These are phyloP conservation scores for Drosophila mayaguana DNA, from an alignment of 2,888 invertebrate species.

Conservation along the genomic window DNA sequence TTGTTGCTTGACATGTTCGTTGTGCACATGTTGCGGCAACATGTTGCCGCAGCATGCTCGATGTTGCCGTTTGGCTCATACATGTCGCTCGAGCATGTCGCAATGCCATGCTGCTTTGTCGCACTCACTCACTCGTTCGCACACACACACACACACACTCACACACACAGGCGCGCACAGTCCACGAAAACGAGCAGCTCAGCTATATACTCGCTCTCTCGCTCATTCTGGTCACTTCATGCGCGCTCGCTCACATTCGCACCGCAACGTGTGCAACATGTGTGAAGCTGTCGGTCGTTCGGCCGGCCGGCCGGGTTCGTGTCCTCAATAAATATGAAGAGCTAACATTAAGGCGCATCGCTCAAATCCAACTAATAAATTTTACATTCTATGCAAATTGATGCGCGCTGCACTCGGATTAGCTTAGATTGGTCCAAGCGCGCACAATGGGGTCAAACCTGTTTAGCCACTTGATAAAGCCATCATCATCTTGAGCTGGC, in stretches of 20 bases:
- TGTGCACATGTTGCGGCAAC: slow-evolving; percentile 36
- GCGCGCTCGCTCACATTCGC: slow-evolving; percentile 9
- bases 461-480: slow-evolving; percentile 31
- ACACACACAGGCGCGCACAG: not conserved
- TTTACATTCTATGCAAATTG: slow-evolving; percentile 27
- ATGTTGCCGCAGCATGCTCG: slow-evolving; percentile 27
- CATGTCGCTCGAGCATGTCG: slow-evolving; percentile 26
- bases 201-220: slow-evolving; percentile 31
- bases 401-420: slow-evolving; percentile 28
- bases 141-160: slow-evolving; percentile 10
- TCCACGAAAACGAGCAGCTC: slow-evolving; percentile 58
- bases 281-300: slow-evolving; percentile 21
- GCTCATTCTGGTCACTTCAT: slow-evolving; percentile 31
- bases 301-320: slow-evolving; percentile 59
- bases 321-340: slow-evolving; percentile 49
- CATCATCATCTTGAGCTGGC: slow-evolving; percentile 21
- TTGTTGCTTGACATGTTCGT: slow-evolving; percentile 29
- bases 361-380: slow-evolving; percentile 27
- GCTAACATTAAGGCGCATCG: slow-evolving; percentile 39
- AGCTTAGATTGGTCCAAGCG: slow-evolving; percentile 36
- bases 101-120: slow-evolving; percentile 7
- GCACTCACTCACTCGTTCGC: slow-evolving; percentile 1
- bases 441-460: slow-evolving; percentile 45
- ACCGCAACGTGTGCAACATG: slow-evolving; percentile 41
- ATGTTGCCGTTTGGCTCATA: slow-evolving; percentile 32